Base-by-base conservation (phyloP, 2,113 vertebrate species). In the Scolopax mira region DNA sequence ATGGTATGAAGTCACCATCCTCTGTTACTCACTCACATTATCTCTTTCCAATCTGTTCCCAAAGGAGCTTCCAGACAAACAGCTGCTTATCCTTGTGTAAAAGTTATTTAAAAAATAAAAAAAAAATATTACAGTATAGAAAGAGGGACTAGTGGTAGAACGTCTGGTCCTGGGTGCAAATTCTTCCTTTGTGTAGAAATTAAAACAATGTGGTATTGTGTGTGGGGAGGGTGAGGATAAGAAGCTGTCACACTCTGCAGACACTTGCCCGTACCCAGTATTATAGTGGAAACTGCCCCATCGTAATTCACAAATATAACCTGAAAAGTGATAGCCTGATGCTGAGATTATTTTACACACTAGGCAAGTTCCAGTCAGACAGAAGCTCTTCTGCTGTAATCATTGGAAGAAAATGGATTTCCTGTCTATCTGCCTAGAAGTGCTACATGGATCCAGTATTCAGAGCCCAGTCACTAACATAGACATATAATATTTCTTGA, bases 261-360 rank as follows among this genome's bases (percentile, higher is more conserved):
- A 41, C 95, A 94, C 93, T 98, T 93, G 92, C 72, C 81, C 96
- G 62, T n/a, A 67, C 81, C 90, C 93, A 55, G 92, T 2, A 21
- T 85, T 89, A 94, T 94, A 55, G 96, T 86, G 93, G 74, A 80
- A 85, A 85, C 88, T 79, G 87, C 88, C 58, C 97, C 96, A 81
- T 95, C 95, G 66, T 98, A 98, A 98, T 92, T 98, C 98, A 97
- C 91, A 96, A 90, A 83, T 77, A 73, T 49, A 86, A 91, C 90
- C 96, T 98, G 98, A 97, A 98, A 98, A 91, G 81, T 7, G 90
- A 98, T 97, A 98, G 96, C 96, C 94, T 96, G 95, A 90, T 95
- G 97, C 95, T 96, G 95, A 44, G 87, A 30, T 98, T 95, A 77
- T 93, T 98, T 98, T 98, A 97, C 95, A 94, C 66, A 39, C 31